Percentiles rank a stretch among this genome's conserved stretches.
phyloP scores from a whole-genome alignment of 2,888 invertebrate genomes.

The Drosophila austrosaltans region DNA sequence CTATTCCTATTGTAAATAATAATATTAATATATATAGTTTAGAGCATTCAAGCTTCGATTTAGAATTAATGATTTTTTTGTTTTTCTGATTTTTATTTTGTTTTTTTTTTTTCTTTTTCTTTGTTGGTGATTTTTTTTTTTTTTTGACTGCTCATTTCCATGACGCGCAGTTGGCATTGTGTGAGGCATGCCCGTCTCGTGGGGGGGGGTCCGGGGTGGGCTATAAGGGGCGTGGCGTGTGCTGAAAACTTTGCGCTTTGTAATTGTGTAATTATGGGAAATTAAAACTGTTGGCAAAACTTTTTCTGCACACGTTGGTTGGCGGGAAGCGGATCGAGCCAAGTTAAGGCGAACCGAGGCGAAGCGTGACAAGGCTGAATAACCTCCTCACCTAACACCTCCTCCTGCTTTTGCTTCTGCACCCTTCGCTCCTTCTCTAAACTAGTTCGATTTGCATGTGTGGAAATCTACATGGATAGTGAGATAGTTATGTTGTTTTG shows the following conservation, averaged over 20 bases:
- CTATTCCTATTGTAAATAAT: too few relatives aligned
- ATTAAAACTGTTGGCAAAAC: conserved; percentile 79
- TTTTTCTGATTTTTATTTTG: conserved; percentile 43
- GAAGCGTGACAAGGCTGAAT: conserved; percentile 9
- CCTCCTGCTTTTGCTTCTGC: background rate
- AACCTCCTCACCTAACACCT: conserved; percentile 1
- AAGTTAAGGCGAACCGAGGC: conserved; percentile 6
- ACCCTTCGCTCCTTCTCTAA: too few relatives aligned
- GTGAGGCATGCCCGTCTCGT: conserved; percentile 54
- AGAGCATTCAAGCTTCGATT: conserved; percentile 45
- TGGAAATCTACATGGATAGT: conserved; percentile 21
- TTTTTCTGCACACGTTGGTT: conserved; percentile 73
- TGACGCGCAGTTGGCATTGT: conserved; percentile 78
- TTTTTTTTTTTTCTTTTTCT: conserved; percentile 22
- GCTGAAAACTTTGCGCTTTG: conserved; percentile 80
- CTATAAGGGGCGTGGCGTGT: conserved; percentile 69
- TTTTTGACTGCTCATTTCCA: conserved; percentile 76
- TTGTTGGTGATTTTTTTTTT: conserved; percentile 33
- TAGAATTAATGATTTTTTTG: conserved; percentile 39
- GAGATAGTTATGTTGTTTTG: conserved; percentile 61
- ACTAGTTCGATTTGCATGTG: conserved; percentile 51
- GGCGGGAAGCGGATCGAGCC: background rate
- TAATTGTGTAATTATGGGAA: conserved; percentile 80
- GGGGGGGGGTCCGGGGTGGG: conserved; percentile 6
- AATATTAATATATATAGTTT: background rate